Evolutionary conservation across 2,888 invertebrate genomes (phyloP), one percentile per base, ranked within the genome.

Genomic region (Himalopsyche anomala): DNA sequence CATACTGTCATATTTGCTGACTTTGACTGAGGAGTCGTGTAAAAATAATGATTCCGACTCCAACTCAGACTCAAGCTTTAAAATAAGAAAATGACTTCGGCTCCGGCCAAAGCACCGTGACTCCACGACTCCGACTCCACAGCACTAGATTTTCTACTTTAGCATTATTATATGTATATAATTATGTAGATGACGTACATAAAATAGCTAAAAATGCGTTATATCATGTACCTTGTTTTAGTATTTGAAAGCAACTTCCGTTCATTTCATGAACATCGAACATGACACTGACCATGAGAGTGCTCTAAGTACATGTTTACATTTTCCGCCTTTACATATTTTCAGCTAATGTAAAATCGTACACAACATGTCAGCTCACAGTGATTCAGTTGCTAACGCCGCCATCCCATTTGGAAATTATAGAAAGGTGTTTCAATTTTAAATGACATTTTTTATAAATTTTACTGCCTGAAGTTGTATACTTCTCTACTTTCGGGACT

Each of bases 261-360:
- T 19, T 62, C 62, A 9, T 62, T 0, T 62, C 19, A 19, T 62
- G 62, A 62, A 62, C 19, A 62, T 28, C n/a, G 62, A 62, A 62
- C 62, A 62, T 62, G 62, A 62, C 19, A 19, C 62, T 19, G 62
- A 19, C 62, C 62, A 62, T 62, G 62, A 19, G 62, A 28, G 62
- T 62, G 62, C 9, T 19, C 51, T n/a, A 62, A 62, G 28, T 28
- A 62, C 62, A 11, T 62, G 62, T 19, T 62, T 62, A 62, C 19
- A 62, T 62, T 62, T 62, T 62, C 56, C 19, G 19, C 56, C 56
- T 19, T 62, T 19, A n/a, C 62, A 28, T 19, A 62, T 62, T 62
- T 62, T 62, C 9, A 62, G 62, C 62, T 62, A 62, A 62, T 62
- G 62, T 62, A 62, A 19, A 62, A 62, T 62, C 62, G 62, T 62